Conservation (phyloP, 2,797 vertebrate genomes). For the Eremophila alpestris region DNA sequence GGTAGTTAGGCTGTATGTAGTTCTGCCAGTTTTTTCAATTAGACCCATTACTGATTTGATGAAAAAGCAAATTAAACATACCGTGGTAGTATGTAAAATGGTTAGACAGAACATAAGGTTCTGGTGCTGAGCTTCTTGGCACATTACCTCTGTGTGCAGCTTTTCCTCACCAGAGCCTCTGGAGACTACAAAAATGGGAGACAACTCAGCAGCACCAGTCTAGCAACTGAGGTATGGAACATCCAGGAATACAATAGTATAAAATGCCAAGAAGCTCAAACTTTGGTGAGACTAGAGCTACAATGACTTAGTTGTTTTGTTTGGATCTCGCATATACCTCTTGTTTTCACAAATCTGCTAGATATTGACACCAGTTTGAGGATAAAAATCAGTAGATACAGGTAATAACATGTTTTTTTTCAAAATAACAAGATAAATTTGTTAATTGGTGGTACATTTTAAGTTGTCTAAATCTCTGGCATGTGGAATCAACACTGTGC, state of each 20-base stretch:
- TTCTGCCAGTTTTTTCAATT: conserved; percentile 81
- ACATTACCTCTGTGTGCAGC: neutral
- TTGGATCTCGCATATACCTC: neutral
- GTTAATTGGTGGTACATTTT: neutral
- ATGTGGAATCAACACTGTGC: neutral
- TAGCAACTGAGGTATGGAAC: neutral
- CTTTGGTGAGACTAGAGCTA: neutral
- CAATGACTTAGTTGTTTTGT: neutral
- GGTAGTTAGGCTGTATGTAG: conserved; percentile 54
- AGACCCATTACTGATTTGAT: conserved; percentile 76
- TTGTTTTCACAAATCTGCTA: neutral
- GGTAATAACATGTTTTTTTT: neutral
- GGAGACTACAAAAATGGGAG: neutral
- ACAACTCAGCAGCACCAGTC: neutral
- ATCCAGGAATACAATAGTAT: neutral
- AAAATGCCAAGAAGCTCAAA: neutral
- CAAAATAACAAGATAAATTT: neutral
- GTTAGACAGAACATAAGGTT: conserved; percentile 67
- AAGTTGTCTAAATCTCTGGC: neutral
- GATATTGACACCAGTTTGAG: neutral
- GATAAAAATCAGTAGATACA: neutral
- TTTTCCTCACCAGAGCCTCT: conserved; percentile 20
- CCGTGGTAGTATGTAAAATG: conserved; percentile 70
- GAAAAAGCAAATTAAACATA: conserved; percentile 80
- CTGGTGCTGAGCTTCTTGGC: conserved; percentile 50